These are phyloP conservation scores for Boulengeromyrus knoepffleri DNA, from an alignment of 2,113 vertebrate species.

Conservation along the genomic window DNA sequence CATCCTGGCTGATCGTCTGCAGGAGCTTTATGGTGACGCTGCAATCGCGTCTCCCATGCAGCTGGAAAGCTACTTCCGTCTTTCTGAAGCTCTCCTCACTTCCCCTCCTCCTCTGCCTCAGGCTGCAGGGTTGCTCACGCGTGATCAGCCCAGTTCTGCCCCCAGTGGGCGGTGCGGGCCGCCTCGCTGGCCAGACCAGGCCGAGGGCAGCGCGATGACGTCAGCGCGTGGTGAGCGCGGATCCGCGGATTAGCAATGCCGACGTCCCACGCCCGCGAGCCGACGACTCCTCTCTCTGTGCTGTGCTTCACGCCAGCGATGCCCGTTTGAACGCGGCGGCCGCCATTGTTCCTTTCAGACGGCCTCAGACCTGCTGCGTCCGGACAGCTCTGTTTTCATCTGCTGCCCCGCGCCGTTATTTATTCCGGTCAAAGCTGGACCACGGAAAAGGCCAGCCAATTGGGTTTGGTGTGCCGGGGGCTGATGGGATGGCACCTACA, in stretches of 20 bases:
- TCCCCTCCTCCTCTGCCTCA: neutral
- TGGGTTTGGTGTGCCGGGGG: neutral
- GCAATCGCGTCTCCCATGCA: neutral
- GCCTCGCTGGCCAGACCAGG: neutral
- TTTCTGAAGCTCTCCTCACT: neutral
- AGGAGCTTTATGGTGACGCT: neutral
- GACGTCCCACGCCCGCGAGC: conserved; percentile 33
- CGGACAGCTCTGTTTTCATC: conserved; percentile 12
- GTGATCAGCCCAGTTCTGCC: neutral
- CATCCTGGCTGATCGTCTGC: neutral
- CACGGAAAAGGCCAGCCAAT: neutral
- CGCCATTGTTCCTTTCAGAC: conserved; percentile 8
- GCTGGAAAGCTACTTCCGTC: neutral
- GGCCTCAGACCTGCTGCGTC: conserved; percentile 11
- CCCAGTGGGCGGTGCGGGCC: neutral
- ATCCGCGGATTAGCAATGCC: conserved; percentile 39
- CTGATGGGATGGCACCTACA: neutral
- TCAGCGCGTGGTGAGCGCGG: conserved; percentile 44
- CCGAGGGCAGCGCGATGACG: conserved; percentile 16
- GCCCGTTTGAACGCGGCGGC: conserved; percentile 1
- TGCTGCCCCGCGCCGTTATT: neutral
- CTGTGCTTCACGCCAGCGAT: conserved; percentile 11
- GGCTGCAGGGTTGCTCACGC: neutral
- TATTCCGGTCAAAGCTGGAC: neutral
- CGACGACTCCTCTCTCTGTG: neutral